Evolutionary conservation across 2,113 vertebrate species (phyloP), one percentile per base, ranked within the genome.

Genomic region (Tychaedon coryphoeus): DNA sequence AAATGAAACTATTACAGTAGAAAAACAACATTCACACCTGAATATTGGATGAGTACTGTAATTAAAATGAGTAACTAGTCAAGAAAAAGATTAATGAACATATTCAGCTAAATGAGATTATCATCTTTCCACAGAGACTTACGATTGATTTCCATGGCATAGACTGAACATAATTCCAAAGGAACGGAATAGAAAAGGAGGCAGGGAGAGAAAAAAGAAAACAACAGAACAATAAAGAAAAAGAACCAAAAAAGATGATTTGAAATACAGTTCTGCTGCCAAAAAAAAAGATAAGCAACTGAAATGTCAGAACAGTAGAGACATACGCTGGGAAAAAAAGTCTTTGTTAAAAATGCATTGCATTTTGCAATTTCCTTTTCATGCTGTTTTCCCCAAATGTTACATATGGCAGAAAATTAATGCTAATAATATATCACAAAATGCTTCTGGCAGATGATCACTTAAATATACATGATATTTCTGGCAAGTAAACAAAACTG

Each of bases 141-240:
- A 99, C 99, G 99, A 94, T 99, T 99, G 81, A 99, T 99, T 98
- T 99, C 99, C 99, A 99, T 99, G 88, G 99, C 99, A 95, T 99
- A 99, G 97, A 99, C 99, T 99, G 95, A 58, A 75, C 38, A 91
- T 61, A 88, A 74, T 92, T 89, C 62, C 78, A 94, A 96, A 87
- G 96, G 75, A 97, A 96, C n/a, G 1, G 58, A 88, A 88, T 1
- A 82, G 78, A 50, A 60, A 74, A 80, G 67, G 51, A 86, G 19
- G 76, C 71, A 88, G 60, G 80, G 58, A 72, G n/a, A 96, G 77
- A 96, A 82, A 83, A 64, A 65, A 98, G 71, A 97, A 96, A 97
- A 97, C 22, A 56, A 93, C 40, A 97, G 81, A 64, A 91, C 91
- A 92, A 62, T 77, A 96, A 23, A 82, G 82, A 61, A 70, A 75